Conservation (phyloP, 2,797 vertebrate genomes). For the Buceros bicornis region DNA sequence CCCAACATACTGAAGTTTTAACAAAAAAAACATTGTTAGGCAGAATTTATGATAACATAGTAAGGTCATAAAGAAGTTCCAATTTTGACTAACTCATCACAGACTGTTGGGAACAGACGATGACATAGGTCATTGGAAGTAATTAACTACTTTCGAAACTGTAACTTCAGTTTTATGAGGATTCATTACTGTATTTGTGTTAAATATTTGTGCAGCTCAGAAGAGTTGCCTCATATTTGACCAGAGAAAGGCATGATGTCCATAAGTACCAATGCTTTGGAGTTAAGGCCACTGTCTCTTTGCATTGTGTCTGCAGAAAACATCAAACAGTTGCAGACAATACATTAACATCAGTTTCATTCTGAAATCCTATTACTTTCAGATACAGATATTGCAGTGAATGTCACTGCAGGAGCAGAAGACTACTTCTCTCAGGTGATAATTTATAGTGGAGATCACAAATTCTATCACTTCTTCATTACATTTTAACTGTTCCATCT, state of each 20-base stretch:
- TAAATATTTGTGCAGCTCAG: background rate
- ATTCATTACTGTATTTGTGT: background rate
- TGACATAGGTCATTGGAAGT: background rate
- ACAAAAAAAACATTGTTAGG: background rate
- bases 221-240: background rate
- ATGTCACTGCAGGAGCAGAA: background rate
- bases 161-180: background rate
- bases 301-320: background rate
- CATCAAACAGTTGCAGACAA: background rate
- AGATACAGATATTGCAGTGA: background rate
- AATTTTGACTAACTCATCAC: background rate
- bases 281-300: background rate
- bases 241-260: background rate
- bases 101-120: background rate
- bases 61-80: background rate
- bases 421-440: background rate
- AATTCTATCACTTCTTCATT: constrained; percentile 5
- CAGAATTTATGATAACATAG: background rate
- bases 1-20: background rate
- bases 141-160: background rate
- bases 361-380: background rate
- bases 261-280: background rate
- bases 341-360: background rate
- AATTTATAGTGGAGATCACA: background rate
- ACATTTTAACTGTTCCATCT: constrained; percentile 1